Base-by-base conservation (phyloP, 2,797 vertebrate species). In the Pseudochaenichthys georgianus region DNA sequence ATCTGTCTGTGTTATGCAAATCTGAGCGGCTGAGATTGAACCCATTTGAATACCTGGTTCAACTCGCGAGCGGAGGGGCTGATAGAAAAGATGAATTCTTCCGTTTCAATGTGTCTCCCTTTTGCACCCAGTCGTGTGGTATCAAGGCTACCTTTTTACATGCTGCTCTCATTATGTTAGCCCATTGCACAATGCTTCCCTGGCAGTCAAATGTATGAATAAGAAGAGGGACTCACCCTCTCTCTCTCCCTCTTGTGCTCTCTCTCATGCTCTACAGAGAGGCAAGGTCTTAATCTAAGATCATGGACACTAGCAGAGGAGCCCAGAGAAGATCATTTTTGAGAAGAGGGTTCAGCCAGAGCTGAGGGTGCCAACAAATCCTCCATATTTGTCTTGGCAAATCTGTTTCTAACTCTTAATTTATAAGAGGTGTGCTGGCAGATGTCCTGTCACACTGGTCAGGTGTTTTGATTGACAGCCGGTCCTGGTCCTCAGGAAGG, bases 81-180 rank as follows among this genome's bases (percentile, higher is more conserved):
- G 90, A 89, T 85, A 86, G 88, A 90, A 85, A 88, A 82, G 76
- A 91, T 92, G 89, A 90, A 94, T 94, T 94, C 84, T 93, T 93
- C 85, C 79, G 31, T 93, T 94, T 94, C 89, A 93, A 64, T 87
- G 86, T 90, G 82, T 72, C 82, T 93, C 85, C 83, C 80, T 90
- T 89, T 94, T 92, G 91, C 84, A 92, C 87, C 87, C 83, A 85
- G 85, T 77, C 53, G 61, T 34, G 67, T 70, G 55, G 88, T 91
- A 94, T 94, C 93, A 95, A 95, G 94, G 94, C 92, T 94, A 92
- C 84, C 81, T 92, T 95, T 92, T 94, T 92, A 93, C 83, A 87
- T 54, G 68, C 76, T 82, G 87, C 92, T 93, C 83, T 88, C 91
- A 87, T 92, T 91, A 94, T 93, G 93, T 93, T 89, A 87, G 85